Evolutionary conservation across 2,797 vertebrate genomes (phyloP).

Genomic region (Bothrops alternatus): DNA sequence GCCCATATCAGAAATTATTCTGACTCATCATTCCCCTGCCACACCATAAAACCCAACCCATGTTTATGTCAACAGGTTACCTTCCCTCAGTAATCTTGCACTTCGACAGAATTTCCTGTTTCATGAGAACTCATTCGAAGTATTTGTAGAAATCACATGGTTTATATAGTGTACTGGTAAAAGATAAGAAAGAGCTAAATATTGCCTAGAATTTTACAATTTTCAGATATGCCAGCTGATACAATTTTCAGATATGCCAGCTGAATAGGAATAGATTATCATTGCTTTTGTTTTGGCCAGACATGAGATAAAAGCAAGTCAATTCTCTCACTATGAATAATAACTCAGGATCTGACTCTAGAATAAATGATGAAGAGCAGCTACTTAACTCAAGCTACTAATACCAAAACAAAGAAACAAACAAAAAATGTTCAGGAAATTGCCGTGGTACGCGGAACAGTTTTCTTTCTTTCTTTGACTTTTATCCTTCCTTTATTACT

Average conservation of each 20-base stretch:
- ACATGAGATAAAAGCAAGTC: not conserved
- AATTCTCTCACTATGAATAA: not conserved
- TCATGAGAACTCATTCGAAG: not conserved
- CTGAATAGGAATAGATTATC: not conserved
- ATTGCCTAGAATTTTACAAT: not conserved
- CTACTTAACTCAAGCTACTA: not conserved
- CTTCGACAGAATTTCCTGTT: slow-evolving; percentile 13
- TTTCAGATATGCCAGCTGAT: not conserved
- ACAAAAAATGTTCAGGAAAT: not conserved
- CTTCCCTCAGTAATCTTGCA: not conserved
- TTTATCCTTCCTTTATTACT: too few relatives aligned
- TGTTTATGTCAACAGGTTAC: slow-evolving; percentile 1
- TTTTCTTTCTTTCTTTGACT: too few relatives aligned
- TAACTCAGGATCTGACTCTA: not conserved
- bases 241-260: not conserved
- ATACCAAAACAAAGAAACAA: not conserved
- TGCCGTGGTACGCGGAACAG: not conserved
- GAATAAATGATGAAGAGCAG: not conserved
- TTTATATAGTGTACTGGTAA: not conserved
- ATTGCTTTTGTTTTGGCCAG: not conserved
- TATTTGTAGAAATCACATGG: not conserved
- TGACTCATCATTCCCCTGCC: not conserved
- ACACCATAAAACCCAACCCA: slow-evolving; percentile 12
- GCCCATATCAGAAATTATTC: slow-evolving; percentile 61
- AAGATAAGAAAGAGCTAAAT: not conserved